These are phyloP conservation scores for Vulpes lagopus DNA, from an alignment of 2,113 vertebrate species.

Conservation along the genomic window DNA sequence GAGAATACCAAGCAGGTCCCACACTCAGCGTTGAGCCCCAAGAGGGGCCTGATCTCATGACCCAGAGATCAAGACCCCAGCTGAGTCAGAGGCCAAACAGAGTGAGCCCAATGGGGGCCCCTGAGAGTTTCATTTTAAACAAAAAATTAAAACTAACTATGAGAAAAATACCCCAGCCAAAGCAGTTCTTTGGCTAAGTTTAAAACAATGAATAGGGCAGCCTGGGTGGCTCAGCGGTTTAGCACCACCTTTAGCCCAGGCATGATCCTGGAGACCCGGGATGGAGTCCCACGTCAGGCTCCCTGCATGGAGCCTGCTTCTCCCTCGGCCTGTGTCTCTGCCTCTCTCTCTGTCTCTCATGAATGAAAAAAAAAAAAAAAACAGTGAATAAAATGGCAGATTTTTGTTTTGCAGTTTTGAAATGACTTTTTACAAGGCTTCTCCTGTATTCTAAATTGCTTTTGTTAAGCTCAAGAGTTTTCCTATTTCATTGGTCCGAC, in stretches of 20 bases:
- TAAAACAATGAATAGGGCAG: background rate
- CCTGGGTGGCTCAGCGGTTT: too few species aligned
- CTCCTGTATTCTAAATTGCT: background rate
- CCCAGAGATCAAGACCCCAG: background rate
- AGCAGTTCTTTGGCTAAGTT: constrained; percentile 5
- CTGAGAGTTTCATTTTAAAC: background rate
- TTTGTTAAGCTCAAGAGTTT: background rate
- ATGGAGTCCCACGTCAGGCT: too few species aligned
- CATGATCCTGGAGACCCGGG: too few species aligned
- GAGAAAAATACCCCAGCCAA: background rate
- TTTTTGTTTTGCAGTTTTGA: background rate
- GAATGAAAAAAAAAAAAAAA: background rate
- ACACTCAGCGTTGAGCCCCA: background rate
- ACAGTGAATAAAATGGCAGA: background rate
- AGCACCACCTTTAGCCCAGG: too few species aligned
- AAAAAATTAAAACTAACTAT: background rate
- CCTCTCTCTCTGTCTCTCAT: too few species aligned
- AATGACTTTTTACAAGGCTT: background rate
- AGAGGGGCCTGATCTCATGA: background rate
- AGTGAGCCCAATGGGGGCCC: background rate
- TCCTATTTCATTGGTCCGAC: constrained; percentile 10
- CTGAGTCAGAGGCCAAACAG: background rate
- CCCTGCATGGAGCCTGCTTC: too few species aligned
- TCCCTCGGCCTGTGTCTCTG: too few species aligned
- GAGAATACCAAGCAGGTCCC: background rate